These are phyloP conservation scores for Ectemnius continuus DNA, from an alignment of 2,888 invertebrate genomes.

Conservation along the genomic window DNA sequence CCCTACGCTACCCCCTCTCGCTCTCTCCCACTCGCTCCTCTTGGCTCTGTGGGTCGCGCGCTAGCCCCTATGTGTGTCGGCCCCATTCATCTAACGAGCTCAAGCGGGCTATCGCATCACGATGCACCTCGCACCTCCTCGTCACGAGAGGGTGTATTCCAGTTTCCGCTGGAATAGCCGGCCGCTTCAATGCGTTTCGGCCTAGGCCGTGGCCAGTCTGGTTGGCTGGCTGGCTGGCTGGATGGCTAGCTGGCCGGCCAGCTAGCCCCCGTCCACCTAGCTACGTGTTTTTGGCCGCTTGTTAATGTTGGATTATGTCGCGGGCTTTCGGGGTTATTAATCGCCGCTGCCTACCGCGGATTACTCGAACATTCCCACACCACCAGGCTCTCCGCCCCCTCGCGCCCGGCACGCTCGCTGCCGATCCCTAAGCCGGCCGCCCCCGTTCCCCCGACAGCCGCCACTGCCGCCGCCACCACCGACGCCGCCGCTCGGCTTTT, in stretches of 20 bases:
- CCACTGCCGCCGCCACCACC: neutral
- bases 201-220: too few relatives aligned
- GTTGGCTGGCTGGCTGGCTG: too few relatives aligned
- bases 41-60: slow-evolving; percentile 26
- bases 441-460: too few relatives aligned
- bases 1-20: slow-evolving; percentile 5
- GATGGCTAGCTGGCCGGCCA: too few relatives aligned
- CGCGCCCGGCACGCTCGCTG: neutral
- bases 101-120: slow-evolving; percentile 59
- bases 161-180: slow-evolving; percentile 24
- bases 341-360: slow-evolving; percentile 28
- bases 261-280: neutral
- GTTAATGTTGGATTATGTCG: slow-evolving; percentile 53
- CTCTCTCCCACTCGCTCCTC: slow-evolving; percentile 11
- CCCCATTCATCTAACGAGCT: slow-evolving; percentile 76
- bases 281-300: slow-evolving; percentile 20
- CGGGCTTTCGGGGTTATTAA: slow-evolving; percentile 48
- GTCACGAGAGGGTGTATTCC: slow-evolving; percentile 49
- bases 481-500: neutral
- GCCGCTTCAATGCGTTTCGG: slow-evolving; percentile 2
- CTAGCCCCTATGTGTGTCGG: slow-evolving; percentile 60
- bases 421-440: neutral
- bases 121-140: slow-evolving; percentile 54
- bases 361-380: neutral
- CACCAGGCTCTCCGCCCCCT: neutral